Evolutionary conservation across 1,140 invertebrate genomes (phyloP).

Genomic region (Telenomus remus): DNA sequence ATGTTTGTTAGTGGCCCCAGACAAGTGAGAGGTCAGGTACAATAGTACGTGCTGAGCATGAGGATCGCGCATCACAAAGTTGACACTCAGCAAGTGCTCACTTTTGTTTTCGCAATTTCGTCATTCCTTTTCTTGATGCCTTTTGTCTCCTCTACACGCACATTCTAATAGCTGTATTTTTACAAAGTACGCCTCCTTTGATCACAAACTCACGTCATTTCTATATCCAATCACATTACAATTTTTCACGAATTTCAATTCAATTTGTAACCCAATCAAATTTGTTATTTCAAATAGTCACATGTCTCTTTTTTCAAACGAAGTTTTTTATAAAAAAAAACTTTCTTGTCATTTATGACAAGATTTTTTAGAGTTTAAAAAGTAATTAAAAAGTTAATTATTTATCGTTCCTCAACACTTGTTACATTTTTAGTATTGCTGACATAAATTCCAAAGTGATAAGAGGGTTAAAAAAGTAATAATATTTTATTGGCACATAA

Average conservation of each 20-base stretch:
- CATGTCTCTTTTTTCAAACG: too few species aligned
- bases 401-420: too few species aligned
- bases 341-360: too few species aligned
- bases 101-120: slow-evolving; percentile 55
- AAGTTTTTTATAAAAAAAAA: too few species aligned
- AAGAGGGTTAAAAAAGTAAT: not conserved
- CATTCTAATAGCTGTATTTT: slow-evolving; percentile 35
- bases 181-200: slow-evolving; percentile 31
- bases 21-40: slow-evolving; percentile 53
- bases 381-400: too few species aligned
- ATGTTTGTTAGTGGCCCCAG: slow-evolving; percentile 33
- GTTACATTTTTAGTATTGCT: too few species aligned
- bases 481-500: slow-evolving; percentile 24
- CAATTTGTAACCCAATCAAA: too few species aligned
- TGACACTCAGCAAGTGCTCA: slow-evolving; percentile 29
- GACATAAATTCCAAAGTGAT: too few species aligned
- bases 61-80: slow-evolving; percentile 42
- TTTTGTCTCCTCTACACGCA: slow-evolving; percentile 26
- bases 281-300: too few species aligned
- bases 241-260: too few species aligned
- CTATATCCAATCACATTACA: too few species aligned
- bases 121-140: slow-evolving; percentile 31
- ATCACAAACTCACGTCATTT: slow-evolving; percentile 24
- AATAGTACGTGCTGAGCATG: slow-evolving; percentile 42
- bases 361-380: too few species aligned